These are phyloP conservation scores for Chironomus riparius DNA, from an alignment of 2,888 invertebrate genomes.

Conservation along the genomic window DNA sequence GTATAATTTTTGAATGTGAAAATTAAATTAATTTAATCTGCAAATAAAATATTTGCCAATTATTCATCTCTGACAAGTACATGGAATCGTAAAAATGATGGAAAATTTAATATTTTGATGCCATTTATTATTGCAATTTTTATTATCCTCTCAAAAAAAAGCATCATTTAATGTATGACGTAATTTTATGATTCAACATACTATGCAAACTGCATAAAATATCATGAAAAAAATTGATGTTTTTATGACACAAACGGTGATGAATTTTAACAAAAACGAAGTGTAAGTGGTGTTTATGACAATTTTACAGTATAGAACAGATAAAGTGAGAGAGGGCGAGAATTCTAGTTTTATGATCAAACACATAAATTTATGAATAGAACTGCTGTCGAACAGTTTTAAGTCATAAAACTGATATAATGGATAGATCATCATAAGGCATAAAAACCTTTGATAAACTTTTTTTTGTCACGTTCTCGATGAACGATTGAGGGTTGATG, in stretches of 20 bases:
- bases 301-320: background rate
- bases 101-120: no score
- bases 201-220: background rate
- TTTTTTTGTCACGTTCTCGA: constrained; percentile 14
- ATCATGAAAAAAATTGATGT: background rate
- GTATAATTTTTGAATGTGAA: no score
- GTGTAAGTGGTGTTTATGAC: background rate
- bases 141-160: background rate
- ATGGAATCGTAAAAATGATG: no score
- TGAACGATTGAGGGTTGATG: background rate
- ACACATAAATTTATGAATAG: background rate
- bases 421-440: constrained; percentile 5
- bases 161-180: background rate
- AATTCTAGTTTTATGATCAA: background rate
- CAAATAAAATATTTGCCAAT: no score
- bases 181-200: background rate
- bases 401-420: constrained; percentile 5
- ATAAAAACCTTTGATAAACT: constrained; percentile 14
- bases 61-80: no score
- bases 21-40: no score
- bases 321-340: background rate
- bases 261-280: background rate
- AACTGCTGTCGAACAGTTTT: background rate
- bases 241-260: background rate
- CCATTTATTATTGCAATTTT: no score